Percentiles rank a stretch among this genome's conserved stretches.
Conservation (phyloP, 2,797 vertebrate genomes). For the Galago senegalensis region DNA sequence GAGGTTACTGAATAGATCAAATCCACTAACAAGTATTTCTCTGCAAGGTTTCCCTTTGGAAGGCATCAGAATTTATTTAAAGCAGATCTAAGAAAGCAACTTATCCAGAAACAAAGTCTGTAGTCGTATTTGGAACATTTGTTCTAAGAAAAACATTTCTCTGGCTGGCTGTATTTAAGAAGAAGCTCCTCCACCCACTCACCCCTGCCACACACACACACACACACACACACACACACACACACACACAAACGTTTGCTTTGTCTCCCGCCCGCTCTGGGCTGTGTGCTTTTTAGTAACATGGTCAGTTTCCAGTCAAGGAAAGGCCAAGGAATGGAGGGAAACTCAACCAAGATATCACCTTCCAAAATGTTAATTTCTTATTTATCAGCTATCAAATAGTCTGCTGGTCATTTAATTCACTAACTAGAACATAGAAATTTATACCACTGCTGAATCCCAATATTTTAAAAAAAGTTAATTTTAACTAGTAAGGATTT, state of each 20-base stretch:
- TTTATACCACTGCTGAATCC: neutral
- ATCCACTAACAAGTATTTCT: neutral
- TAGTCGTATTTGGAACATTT: neutral
- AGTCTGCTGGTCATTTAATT: neutral
- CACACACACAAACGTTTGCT: neutral
- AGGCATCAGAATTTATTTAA: conserved; percentile 44
- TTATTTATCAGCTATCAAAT: conserved; percentile 33
- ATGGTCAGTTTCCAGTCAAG: neutral
- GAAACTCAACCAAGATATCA: neutral
- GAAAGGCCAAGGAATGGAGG: neutral
- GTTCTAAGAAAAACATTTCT: neutral
- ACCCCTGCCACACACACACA: too few species aligned
- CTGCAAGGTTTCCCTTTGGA: conserved; percentile 59
- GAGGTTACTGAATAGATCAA: neutral
- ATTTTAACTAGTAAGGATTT: conserved; percentile 37
- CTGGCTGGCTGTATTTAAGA: neutral
- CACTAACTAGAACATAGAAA: conserved; percentile 9
- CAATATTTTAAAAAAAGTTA: neutral
- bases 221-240: too few species aligned
- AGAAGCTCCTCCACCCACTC: rapidly evolving
- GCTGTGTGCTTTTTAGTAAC: neutral
- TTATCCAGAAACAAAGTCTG: conserved; percentile 44
- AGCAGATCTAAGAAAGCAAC: neutral
- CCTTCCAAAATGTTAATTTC: neutral
- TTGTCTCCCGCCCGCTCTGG: neutral